These are phyloP conservation scores for Glareola pratincola DNA, from an alignment of 2,113 vertebrate genomes.

Conservation along the genomic window DNA sequence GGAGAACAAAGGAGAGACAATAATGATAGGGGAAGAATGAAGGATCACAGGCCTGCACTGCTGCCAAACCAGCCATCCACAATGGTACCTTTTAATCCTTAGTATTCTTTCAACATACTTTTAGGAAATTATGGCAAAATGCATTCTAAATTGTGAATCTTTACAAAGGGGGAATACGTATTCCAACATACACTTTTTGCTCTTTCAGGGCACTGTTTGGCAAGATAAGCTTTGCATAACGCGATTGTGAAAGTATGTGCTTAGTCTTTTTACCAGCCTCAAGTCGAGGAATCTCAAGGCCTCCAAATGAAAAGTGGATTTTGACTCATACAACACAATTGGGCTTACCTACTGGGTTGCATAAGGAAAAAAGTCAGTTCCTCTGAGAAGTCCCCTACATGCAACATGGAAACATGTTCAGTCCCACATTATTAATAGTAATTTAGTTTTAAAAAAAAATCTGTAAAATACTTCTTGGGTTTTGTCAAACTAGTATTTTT, in stretches of 20 bases:
- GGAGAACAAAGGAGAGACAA: conserved; percentile 82
- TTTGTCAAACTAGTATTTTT: neutral
- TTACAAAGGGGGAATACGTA: neutral
- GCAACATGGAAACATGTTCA: neutral
- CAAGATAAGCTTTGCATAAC: neutral
- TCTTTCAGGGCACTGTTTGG: neutral
- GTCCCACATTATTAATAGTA: neutral
- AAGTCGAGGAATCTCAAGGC: neutral
- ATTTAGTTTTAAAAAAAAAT: neutral
- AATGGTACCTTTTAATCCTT: conserved; percentile 77
- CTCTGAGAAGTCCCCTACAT: neutral
- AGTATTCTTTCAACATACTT: neutral
- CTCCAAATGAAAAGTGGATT: neutral
- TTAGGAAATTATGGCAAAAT: neutral
- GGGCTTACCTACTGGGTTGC: neutral
- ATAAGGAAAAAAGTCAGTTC: neutral
- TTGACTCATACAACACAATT: rapidly evolving
- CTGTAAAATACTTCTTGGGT: neutral
- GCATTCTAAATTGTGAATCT: neutral
- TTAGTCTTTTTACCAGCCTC: neutral
- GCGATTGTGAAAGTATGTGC: neutral
- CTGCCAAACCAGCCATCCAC: conserved; percentile 82
- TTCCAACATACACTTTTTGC: neutral
- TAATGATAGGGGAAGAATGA: conserved; percentile 82
- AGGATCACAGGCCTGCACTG: conserved; percentile 83